A percentile compares a stretch with the other conserved stretches of the same genome.
phyloP scores from a whole-genome alignment of 23 tunicate genomes.

The Clavelina lepadiformis region DNA sequence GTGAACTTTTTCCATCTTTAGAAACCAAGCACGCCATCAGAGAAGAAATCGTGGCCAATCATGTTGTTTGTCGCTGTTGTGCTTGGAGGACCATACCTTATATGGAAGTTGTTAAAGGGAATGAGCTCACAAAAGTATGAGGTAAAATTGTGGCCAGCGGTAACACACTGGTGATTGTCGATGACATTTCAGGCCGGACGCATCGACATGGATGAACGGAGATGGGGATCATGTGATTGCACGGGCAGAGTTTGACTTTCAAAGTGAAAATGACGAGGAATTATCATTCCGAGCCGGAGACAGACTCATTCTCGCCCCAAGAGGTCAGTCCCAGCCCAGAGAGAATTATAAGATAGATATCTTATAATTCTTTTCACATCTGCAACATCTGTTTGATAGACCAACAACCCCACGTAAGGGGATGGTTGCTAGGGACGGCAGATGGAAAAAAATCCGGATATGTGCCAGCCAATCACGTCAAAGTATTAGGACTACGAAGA shows the following conservation, averaged over 20 bases:
- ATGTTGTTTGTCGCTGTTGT: conserved; percentile 81
- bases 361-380: neutral
- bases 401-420: conserved; percentile 51
- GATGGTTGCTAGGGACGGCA: conserved; percentile 73
- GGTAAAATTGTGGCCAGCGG: neutral
- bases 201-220: conserved; percentile 64
- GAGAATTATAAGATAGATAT: neutral
- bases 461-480: conserved; percentile 81
- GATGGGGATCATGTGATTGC: conserved; percentile 88
- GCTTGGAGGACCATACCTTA: conserved; percentile 83
- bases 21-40: conserved; percentile 23
- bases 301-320: conserved; percentile 59
- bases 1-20: too few relatives aligned
- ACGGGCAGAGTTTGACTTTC: conserved; percentile 70
- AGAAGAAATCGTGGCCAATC: conserved; percentile 82
- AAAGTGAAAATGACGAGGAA: conserved; percentile 51
- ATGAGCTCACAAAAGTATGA: conserved; percentile 24
- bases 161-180: neutral
- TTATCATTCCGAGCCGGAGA: conserved; percentile 70
- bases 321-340: too few relatives aligned
- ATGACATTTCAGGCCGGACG: neutral
- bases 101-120: conserved; percentile 73
- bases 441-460: conserved; percentile 75
- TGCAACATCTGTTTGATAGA: too few relatives aligned
- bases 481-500: conserved; percentile 49